Evolutionary conservation across 2,113 vertebrate genomes (phyloP).

Genomic region (Acanthisitta chloris): DNA sequence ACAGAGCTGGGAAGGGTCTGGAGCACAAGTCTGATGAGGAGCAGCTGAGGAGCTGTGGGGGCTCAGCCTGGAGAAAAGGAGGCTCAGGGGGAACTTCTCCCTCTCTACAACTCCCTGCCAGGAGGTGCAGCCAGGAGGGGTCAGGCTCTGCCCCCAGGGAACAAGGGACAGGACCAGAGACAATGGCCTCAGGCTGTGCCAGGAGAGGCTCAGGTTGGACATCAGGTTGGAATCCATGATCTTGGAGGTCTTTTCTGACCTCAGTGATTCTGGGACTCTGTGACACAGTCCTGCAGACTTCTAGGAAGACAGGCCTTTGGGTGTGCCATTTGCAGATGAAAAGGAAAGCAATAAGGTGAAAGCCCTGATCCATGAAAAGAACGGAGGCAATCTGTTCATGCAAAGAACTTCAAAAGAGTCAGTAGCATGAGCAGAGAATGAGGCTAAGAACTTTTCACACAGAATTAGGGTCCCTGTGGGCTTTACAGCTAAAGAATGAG

Average conservation of each 20-base stretch:
- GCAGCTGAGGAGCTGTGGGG: neutral
- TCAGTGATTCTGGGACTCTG: neutral
- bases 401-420: neutral
- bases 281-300: neutral
- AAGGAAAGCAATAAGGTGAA: no score
- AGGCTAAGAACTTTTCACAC: neutral
- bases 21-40: neutral
- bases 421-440: neutral
- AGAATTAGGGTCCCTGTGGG: neutral
- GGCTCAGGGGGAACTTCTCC: neutral
- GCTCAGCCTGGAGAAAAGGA: neutral
- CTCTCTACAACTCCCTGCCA: neutral
- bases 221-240: accelerated
- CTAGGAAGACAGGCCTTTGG: neutral
- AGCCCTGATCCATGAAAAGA: neutral
- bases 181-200: accelerated
- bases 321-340: neutral
- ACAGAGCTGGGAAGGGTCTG: accelerated
- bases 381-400: neutral
- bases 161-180: neutral
- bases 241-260: neutral
- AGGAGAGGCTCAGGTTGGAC: accelerated
- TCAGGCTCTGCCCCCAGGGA: neutral
- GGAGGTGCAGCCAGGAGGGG: accelerated
- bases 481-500: neutral